Evolutionary conservation across 2,113 vertebrate genomes (phyloP).

Genomic region (Phaetusa simplex): DNA sequence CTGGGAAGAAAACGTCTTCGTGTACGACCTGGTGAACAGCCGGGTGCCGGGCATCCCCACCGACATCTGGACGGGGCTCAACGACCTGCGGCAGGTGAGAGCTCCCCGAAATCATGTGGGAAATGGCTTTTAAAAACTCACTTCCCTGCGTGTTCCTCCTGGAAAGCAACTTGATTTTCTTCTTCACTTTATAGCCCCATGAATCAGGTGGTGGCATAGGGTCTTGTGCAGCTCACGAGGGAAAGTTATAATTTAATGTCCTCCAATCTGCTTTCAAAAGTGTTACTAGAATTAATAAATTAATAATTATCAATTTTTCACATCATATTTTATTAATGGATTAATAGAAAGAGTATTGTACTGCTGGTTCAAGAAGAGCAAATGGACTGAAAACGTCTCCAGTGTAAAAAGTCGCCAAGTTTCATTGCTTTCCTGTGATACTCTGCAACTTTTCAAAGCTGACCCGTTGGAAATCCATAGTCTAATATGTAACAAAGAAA

Average conservation of each 20-base stretch:
- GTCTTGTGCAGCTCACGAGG: background rate
- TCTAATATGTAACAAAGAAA: background rate
- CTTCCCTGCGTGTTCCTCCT: background rate
- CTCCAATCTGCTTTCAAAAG: background rate
- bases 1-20: slow-evolving; percentile 85
- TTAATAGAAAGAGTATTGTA: background rate
- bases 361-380: background rate
- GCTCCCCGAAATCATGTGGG: rapidly evolving
- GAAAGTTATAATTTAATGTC: background rate
- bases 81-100: slow-evolving; percentile 80
- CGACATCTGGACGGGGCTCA: slow-evolving; percentile 81
- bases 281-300: background rate
- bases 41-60: slow-evolving; percentile 81
- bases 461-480: background rate
- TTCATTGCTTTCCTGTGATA: background rate
- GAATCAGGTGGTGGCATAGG: rapidly evolving
- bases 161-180: background rate
- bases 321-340: background rate
- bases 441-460: background rate
- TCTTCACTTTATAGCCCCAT: background rate
- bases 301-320: background rate
- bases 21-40: slow-evolving; percentile 84
- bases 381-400: background rate
- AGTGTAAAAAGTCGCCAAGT: background rate
- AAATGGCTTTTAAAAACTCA: background rate